Evolutionary conservation across 92 coral and sea anemone species (phyloP).

Genomic region (Phenganax marumi): DNA sequence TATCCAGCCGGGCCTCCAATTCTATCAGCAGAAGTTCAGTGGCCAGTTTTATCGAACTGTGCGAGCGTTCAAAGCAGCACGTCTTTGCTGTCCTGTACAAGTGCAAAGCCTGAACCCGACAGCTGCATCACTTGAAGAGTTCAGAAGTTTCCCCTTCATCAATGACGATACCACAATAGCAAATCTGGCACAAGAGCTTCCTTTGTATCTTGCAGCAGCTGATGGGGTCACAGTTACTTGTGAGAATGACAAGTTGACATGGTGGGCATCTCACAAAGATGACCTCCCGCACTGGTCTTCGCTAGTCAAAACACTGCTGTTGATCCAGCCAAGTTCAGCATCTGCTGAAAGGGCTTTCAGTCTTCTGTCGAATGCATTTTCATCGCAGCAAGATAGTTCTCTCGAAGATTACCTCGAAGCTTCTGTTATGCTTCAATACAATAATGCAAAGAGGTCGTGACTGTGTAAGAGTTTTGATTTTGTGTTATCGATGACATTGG

Average conservation of each 20-base stretch:
- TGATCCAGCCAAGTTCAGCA: conserved; percentile 53
- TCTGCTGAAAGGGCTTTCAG: conserved; percentile 18
- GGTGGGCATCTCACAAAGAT: conserved; percentile 59
- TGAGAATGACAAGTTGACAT: conserved; percentile 47
- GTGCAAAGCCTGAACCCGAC: too few species aligned
- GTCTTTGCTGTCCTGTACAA: conserved; percentile 7
- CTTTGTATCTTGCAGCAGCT: too few species aligned
- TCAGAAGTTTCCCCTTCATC: too few species aligned
- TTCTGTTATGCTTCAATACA: conserved; percentile 48
- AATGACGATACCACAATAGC: too few species aligned
- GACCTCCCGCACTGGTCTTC: conserved; percentile 47
- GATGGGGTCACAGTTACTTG: conserved; percentile 46
- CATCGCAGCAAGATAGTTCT: conserved; percentile 20
- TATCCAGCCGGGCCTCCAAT: too few species aligned
- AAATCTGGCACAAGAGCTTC: too few species aligned
- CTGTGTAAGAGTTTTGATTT: conserved; percentile 44
- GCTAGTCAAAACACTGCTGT: conserved; percentile 44
- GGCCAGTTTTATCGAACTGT: too few species aligned
- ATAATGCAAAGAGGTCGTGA: conserved; percentile 38
- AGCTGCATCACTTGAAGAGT: too few species aligned
- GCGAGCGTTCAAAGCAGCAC: conserved; percentile 53
- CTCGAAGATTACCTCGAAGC: conserved; percentile 44
- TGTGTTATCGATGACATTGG: conserved; percentile 43
- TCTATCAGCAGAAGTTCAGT: too few species aligned
- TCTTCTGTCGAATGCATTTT: conserved; percentile 40